Evolutionary conservation across 2,888 invertebrate species (phyloP), one percentile per base, ranked within the genome.

Genomic region (Aphidoletes aphidimyza): DNA sequence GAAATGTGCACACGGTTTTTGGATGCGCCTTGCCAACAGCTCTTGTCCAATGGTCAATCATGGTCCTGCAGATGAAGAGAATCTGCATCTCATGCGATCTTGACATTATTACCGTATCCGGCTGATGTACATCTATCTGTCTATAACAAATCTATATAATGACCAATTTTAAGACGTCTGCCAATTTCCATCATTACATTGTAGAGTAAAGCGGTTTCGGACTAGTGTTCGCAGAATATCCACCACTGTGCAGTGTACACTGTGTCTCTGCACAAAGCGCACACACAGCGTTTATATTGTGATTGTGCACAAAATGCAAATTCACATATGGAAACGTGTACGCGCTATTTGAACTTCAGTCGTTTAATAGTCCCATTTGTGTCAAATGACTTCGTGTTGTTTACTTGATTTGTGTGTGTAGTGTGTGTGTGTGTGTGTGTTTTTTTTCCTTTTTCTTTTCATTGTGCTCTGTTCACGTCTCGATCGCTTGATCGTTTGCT

Each of bases 131-230:
- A 47, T 47, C 47, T 11, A 47, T 47, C 47, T 54, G 54, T 54
- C 54, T 54, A 54, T 54, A 54, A 54, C 54, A 54, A 54, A 54
- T 54, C 54, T 54, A 54, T 54, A 54, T 54, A 54, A 54, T 54
- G 54, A 54, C 54, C 54, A 54, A 54, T 54, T 54, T 54, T 54
- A 54, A 54, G 54, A 54, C 54, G 54, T 54, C n/a, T 54, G 54
- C 54, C 54, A 54, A 54, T 54, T 54, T 54, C 22, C 22, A 54
- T 8, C n/a, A 22, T 54, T 22, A 54, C 54, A 54, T 54, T 54
- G 54, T 54, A 54, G 47, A 47, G 39, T n/a, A 47, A 47, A 47
- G 17, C 2, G 47, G 42, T 14, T 9, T 9, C 42, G 6, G 42
- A 14, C 42, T 42, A 42, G 42, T 42, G 6, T 6, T 6, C 42